phyloP scores from a whole-genome alignment of 2,113 vertebrate species.

The Sinocyclocheilus rhinocerous region DNA sequence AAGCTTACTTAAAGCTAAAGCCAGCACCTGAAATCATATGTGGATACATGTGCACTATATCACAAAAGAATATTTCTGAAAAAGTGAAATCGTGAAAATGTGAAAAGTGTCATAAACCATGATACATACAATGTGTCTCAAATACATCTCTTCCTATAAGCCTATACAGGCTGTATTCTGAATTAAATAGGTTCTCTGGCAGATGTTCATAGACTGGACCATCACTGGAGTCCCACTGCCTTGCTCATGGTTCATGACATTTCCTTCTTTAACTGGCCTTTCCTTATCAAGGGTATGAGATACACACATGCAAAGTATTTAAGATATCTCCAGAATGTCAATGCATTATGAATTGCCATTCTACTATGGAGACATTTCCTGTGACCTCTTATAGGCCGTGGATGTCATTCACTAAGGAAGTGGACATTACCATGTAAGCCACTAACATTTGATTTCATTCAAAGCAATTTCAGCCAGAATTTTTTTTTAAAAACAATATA shows the following conservation, averaged over 20 bases:
- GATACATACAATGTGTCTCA: neutral
- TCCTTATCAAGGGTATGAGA: neutral
- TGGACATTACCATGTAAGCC: neutral
- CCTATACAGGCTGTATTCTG: neutral
- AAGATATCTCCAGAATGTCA: neutral
- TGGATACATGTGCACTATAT: neutral
- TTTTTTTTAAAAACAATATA: neutral
- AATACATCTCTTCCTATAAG: neutral
- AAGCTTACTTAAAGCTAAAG: neutral
- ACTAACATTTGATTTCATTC: constrained; percentile 3
- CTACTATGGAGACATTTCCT: neutral
- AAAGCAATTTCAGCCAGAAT: neutral
- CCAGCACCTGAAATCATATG: neutral
- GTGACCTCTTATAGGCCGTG: neutral
- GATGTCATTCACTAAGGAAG: neutral
- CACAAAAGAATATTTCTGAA: neutral
- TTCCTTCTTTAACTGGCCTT: neutral
- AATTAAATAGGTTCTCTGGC: neutral
- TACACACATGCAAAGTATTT: constrained; percentile 23
- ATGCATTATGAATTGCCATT: neutral
- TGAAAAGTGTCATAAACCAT: neutral
- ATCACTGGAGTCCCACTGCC: neutral
- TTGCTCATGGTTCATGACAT: neutral
- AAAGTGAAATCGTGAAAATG: neutral
- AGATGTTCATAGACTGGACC: neutral